Evolutionary conservation across 2,888 invertebrate species (phyloP).

Genomic region (Polymixis flavicincta): DNA sequence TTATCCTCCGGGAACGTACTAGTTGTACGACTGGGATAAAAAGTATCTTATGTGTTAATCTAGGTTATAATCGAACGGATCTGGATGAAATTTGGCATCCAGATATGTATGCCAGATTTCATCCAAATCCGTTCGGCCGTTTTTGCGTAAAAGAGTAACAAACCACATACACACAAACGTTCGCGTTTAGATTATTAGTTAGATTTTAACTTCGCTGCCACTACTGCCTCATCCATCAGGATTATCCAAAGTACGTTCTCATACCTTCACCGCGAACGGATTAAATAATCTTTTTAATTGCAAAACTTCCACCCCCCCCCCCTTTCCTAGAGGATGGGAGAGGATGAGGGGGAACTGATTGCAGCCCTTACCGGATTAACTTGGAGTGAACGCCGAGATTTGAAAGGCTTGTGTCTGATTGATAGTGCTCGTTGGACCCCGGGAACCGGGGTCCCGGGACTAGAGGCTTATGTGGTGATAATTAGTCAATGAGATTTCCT

Average conservation of each 20-base stretch:
- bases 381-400: conserved; percentile 56
- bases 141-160: too few species aligned
- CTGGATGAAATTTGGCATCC: too few species aligned
- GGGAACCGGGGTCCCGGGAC: background rate
- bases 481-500: conserved; percentile 28
- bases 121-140: too few species aligned
- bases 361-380: conserved; percentile 63
- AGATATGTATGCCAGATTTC: too few species aligned
- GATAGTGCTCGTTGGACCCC: conserved; percentile 45
- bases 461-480: conserved; percentile 32
- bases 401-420: conserved; percentile 56
- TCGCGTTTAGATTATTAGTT: too few species aligned
- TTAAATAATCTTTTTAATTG: conserved; percentile 69
- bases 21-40: too few species aligned
- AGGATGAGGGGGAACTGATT: conserved; percentile 36
- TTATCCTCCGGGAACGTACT: too few species aligned
- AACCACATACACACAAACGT: too few species aligned
- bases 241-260: conserved; percentile 35
- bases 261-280: conserved; percentile 35
- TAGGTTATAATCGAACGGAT: too few species aligned
- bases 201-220: background rate
- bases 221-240: conserved; percentile 7
- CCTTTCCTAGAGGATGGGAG: background rate
- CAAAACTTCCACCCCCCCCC: conserved; percentile 54
- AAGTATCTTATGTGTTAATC: too few species aligned